A percentile compares a stretch with the other conserved stretches of the same genome.
phyloP scores from a whole-genome alignment of 2,797 vertebrate species.

The Gambelia wislizenii region DNA sequence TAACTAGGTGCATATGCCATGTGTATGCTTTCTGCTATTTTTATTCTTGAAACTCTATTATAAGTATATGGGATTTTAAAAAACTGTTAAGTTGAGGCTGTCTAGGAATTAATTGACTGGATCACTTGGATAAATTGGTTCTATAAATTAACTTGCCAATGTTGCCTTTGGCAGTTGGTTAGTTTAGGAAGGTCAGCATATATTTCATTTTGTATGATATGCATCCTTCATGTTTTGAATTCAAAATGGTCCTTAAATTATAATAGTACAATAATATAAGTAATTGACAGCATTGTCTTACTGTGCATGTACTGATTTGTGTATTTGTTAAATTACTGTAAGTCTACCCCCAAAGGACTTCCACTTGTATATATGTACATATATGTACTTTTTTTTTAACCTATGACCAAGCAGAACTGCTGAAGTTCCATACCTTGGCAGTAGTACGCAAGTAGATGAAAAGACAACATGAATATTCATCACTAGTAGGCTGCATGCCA shows the following conservation, averaged over 20 bases:
- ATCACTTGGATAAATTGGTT: slow-evolving; percentile 18
- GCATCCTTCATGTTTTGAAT: neutral
- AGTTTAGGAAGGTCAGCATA: neutral
- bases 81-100: neutral
- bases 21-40: neutral
- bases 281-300: neutral
- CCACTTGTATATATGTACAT: neutral
- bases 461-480: no score
- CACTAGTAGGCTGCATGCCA: neutral
- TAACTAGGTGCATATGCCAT: neutral
- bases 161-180: slow-evolving; percentile 9
- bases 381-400: no score
- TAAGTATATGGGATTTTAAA: neutral
- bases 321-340: neutral
- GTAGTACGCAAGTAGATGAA: neutral
- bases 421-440: neutral
- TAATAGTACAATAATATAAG: neutral
- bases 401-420: neutral
- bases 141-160: neutral
- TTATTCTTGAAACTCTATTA: neutral
- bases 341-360: neutral
- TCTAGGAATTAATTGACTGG: neutral
- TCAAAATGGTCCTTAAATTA: neutral
- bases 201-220: neutral
- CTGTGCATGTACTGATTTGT: neutral